Evolutionary conservation across 2,888 invertebrate genomes (phyloP).

Genomic region (Bibio marci): DNA sequence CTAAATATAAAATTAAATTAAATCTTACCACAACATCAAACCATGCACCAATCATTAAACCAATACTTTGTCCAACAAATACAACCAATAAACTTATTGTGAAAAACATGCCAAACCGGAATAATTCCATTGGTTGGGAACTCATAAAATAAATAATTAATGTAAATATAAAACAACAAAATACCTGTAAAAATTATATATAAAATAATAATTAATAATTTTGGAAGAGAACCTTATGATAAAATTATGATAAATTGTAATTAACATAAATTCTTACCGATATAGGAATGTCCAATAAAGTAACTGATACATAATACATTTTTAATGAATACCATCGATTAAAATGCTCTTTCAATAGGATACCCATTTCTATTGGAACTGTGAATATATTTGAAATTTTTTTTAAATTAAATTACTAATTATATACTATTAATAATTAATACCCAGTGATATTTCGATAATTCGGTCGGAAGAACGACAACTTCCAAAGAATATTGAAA

Average conservation of each 20-base stretch:
- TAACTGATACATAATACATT: conserved; percentile 60
- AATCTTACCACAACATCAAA: conserved; percentile 65
- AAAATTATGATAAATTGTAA: no score
- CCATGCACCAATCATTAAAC: conserved; percentile 79
- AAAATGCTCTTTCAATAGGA: conserved; percentile 69
- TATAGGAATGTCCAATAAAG: conserved; percentile 60
- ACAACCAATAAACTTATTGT: conserved; percentile 64
- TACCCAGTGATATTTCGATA: neutral
- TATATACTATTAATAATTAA: conserved; percentile 1
- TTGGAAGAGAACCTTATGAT: neutral
- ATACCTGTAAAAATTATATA: neutral
- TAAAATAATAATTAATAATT: conserved; percentile 2
- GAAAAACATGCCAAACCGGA: conserved; percentile 73
- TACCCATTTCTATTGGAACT: conserved; percentile 59
- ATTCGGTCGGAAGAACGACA: no score
- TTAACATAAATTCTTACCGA: no score
- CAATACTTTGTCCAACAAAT: conserved; percentile 83
- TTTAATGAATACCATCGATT: conserved; percentile 80
- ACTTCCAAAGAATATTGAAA: no score
- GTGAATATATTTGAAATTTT: no score
- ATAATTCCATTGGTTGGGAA: conserved; percentile 64
- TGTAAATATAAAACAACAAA: conserved; percentile 46
- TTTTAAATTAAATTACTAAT: neutral
- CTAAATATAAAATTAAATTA: no score
- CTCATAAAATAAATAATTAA: conserved; percentile 77